Conservation (phyloP, 2,888 invertebrate genomes). For the Watsonalla cultraria region DNA sequence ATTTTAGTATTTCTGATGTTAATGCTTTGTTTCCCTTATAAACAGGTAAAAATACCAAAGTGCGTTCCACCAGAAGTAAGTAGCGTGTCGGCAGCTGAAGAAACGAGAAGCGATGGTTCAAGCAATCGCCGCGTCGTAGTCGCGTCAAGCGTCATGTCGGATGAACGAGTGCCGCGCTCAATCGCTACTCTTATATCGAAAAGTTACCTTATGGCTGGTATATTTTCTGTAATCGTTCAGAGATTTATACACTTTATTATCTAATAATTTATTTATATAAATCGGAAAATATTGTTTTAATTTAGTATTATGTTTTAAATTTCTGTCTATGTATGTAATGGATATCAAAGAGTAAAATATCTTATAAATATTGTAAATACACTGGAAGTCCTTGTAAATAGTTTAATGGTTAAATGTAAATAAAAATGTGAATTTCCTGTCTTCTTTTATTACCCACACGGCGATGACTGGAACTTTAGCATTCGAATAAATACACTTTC, state of each 20-base stretch:
- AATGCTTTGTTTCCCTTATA: not conserved
- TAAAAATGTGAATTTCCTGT: slow-evolving; percentile 25
- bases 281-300: not conserved
- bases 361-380: slow-evolving; percentile 30
- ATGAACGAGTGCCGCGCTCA: slow-evolving; percentile 69
- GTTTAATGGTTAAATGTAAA: slow-evolving; percentile 31
- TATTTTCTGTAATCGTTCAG: slow-evolving; percentile 21
- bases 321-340: not conserved
- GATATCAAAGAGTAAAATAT: not conserved
- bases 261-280: slow-evolving; percentile 17
- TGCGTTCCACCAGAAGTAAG: slow-evolving; percentile 77
- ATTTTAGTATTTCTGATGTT: slow-evolving; percentile 9
- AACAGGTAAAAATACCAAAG: slow-evolving; percentile 51
- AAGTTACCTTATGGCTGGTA: slow-evolving; percentile 26
- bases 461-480: slow-evolving; percentile 2
- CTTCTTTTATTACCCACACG: slow-evolving; percentile 20
- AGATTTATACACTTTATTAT: slow-evolving; percentile 22
- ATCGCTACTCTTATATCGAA: slow-evolving; percentile 32
- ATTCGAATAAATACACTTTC: slow-evolving; percentile 6
- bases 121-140: slow-evolving; percentile 79
- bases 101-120: slow-evolving; percentile 54
- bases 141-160: slow-evolving; percentile 83
- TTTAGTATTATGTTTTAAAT: not conserved
- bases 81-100: slow-evolving; percentile 58
- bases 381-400: slow-evolving; percentile 30